Conservation (phyloP, 2,113 vertebrate genomes). For the Dasyornis broadbenti region DNA sequence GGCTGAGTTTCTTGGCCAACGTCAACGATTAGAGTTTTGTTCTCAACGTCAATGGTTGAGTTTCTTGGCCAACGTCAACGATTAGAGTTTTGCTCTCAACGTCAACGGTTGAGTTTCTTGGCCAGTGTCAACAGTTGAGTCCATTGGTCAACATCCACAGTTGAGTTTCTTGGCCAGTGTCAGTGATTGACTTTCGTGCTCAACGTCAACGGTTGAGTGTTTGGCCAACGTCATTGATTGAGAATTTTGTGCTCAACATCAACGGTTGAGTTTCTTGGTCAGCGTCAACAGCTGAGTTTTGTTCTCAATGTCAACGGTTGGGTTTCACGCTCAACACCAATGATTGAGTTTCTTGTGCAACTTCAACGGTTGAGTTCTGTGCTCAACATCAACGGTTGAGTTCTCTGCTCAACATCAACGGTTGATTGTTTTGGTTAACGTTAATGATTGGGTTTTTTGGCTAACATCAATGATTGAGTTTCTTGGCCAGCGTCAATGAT, state of each 20-base stretch:
- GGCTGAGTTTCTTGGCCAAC: fast-evolving
- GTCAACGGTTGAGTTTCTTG: not conserved
- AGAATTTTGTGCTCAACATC: no score
- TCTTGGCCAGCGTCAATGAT: no score
- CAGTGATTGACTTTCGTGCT: not conserved
- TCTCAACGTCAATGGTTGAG: fast-evolving
- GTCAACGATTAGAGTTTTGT: no score
- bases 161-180: not conserved
- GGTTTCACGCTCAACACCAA: not conserved
- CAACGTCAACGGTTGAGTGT: no score
- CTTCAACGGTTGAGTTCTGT: no score
- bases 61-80: not conserved
- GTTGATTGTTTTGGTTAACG: fast-evolving
- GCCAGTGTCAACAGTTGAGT: not conserved
- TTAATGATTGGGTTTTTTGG: not conserved
- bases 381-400: fast-evolving
- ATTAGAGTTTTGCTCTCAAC: no score
- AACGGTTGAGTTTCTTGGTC: no score
- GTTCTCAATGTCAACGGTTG: not conserved
- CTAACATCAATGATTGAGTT: no score
- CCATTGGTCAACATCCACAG: fast-evolving
- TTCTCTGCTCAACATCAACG: fast-evolving
- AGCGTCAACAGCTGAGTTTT: no score
- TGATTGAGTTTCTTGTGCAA: no score
- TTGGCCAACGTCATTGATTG: not conserved